phyloP scores from a whole-genome alignment of 2,888 invertebrate genomes.

The Lepas anatifera region DNA sequence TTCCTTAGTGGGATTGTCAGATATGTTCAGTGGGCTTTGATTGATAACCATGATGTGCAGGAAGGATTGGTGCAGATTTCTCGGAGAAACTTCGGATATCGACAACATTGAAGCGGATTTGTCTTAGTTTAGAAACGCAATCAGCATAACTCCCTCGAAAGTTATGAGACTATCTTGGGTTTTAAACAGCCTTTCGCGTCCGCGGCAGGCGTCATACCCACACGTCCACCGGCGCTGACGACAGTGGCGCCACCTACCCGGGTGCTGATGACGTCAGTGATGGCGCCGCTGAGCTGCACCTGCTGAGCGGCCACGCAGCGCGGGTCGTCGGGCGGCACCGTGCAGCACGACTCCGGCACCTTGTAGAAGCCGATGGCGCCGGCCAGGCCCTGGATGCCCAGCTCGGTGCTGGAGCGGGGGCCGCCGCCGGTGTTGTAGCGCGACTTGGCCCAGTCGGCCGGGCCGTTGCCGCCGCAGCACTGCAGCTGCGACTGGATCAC shows the following conservation, averaged over 20 bases:
- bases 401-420: conserved; percentile 34
- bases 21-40: too few species aligned
- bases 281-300: conserved; percentile 37
- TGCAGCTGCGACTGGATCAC: conserved; percentile 53
- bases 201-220: too few species aligned
- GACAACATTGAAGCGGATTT: too few species aligned
- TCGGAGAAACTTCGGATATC: too few species aligned
- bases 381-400: conserved; percentile 26
- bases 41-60: too few species aligned
- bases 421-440: conserved; percentile 37
- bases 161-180: too few species aligned
- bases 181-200: too few species aligned
- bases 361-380: conserved; percentile 35
- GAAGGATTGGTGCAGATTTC: too few species aligned
- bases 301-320: conserved; percentile 41
- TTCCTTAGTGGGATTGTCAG: too few species aligned
- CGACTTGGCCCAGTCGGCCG: conserved; percentile 56
- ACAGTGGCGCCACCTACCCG: conserved; percentile 39
- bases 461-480: conserved; percentile 64
- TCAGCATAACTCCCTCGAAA: too few species aligned
- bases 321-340: conserved; percentile 34
- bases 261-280: conserved; percentile 39
- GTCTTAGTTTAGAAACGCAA: too few species aligned
- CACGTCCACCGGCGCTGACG: too few species aligned
- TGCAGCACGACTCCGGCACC: conserved; percentile 52